These are phyloP conservation scores for Myiagra hebetior DNA, from an alignment of 2,113 vertebrate genomes.

Conservation along the genomic window DNA sequence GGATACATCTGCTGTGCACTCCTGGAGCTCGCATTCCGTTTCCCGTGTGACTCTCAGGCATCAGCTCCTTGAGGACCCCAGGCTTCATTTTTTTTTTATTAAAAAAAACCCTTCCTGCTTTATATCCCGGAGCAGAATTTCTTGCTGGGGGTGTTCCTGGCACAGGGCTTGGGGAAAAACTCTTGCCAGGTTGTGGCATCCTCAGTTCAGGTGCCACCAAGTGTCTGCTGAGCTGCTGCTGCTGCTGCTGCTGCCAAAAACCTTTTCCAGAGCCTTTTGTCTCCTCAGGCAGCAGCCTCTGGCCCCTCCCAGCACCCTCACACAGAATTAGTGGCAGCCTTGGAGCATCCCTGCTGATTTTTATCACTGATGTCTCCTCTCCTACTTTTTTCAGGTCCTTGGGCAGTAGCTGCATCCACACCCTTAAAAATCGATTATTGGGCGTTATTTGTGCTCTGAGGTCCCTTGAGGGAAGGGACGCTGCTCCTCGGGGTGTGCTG, in stretches of 20 bases:
- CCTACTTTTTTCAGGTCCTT: background rate
- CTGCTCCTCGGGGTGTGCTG: background rate
- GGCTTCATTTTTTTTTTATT: background rate
- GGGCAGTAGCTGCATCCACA: rapidly evolving
- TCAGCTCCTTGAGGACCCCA: background rate
- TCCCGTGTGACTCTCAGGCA: background rate
- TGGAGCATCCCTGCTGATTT: background rate
- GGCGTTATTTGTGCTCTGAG: background rate
- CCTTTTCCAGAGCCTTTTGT: background rate
- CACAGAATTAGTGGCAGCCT: background rate
- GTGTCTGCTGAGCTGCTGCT: background rate
- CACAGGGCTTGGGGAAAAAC: background rate
- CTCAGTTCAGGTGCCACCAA: background rate
- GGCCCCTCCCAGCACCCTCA: background rate
- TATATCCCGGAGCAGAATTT: background rate
- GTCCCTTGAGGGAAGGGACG: background rate
- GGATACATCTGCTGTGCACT: conserved; percentile 27
- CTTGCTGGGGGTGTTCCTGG: background rate
- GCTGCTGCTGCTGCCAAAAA: background rate
- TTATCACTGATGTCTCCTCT: background rate
- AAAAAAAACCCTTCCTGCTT: background rate
- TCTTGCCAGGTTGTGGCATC: background rate
- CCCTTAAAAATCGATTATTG: background rate
- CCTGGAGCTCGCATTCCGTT: background rate
- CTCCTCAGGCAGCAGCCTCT: background rate